Base-by-base conservation (phyloP, 2,888 invertebrate species). In the Notodonta ziczac region DNA sequence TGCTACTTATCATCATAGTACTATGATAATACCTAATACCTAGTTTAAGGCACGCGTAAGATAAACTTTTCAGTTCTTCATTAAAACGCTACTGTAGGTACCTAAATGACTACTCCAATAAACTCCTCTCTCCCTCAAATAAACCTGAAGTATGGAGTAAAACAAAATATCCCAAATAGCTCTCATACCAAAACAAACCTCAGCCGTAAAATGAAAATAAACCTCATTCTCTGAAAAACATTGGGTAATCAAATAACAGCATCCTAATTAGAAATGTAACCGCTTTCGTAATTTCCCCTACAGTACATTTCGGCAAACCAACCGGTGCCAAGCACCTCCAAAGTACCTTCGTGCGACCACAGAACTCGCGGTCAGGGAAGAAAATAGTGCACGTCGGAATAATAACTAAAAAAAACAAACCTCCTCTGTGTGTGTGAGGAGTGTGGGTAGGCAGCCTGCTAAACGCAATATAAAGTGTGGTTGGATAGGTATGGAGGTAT, bases 381-480 rank as follows among this genome's bases (percentile, higher is more conserved):
- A 90, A 91, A 91, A 91, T 91, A 91, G 90, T 91, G 87, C 87
- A 87, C 85, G 84, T 85, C 78, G 86, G 83, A 87, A 89, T 88
- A 91, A 90, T 87, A 88, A 87, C 84, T 85, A 84, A 89, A 90
- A 89, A 91, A 91, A 90, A 89, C 83, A 86, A 86, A 85, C 83
- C 84, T 81, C 78, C 73, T 81, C 78, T 83, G 82, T 86, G 86
- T 88, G 86, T 88, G 88, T 86, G 82, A 78, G 82, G 82, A 85
- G 88, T 89, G 90, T 90, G 91, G 85, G 93, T 90, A 91, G 91
- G 88, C 88, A 84, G 86, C 82, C 85, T 86, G 90, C 90, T 92
- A 91, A 91, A 91, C 91, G 91, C 87, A 92, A 93, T 91, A 93
- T 93, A 93, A 92, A 92, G 91, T 91, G 91, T 87, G 92, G 91